A percentile compares a stretch with the other conserved stretches of the same genome.
phyloP scores from a whole-genome alignment of 2,113 vertebrate species.

The Capreolus pygargus region DNA sequence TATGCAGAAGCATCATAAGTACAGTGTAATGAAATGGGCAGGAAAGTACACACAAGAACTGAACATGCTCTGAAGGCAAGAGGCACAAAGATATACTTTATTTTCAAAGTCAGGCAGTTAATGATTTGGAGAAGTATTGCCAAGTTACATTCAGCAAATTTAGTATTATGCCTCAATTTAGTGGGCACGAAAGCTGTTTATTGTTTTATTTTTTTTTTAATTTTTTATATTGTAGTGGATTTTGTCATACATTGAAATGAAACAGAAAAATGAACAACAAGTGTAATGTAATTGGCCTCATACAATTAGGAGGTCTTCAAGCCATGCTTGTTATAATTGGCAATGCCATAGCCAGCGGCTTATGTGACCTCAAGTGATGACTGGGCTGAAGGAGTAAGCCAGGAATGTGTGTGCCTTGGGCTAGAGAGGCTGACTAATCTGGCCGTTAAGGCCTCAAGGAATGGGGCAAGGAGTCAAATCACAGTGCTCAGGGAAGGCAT shows the following conservation, averaged over 20 bases:
- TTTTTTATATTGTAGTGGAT: too few relatives aligned
- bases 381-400: conserved; percentile 30
- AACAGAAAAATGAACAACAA: conserved; percentile 52
- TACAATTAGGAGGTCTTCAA: conserved; percentile 54
- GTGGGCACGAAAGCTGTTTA: conserved; percentile 54
- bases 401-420: conserved; percentile 51
- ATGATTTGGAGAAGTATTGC: conserved; percentile 47
- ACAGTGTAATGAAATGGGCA: conserved; percentile 23
- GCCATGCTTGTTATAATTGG: conserved; percentile 47
- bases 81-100: conserved; percentile 47
- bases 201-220: too few relatives aligned
- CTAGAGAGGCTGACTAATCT: conserved; percentile 34
- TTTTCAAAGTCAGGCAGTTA: conserved; percentile 36
- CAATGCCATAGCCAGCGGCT: conserved; percentile 27
- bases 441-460: conserved; percentile 14
- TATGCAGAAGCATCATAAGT: conserved; percentile 18
- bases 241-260: too few relatives aligned
- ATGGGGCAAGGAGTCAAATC: conserved; percentile 4
- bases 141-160: conserved; percentile 54
- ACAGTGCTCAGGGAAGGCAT: background rate
- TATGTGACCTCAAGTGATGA: conserved; percentile 53
- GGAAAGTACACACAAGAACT: conserved; percentile 27
- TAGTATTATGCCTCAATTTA: conserved; percentile 42
- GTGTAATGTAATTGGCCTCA: conserved; percentile 51
- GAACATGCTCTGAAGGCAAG: background rate